Base-by-base conservation (phyloP, 1,140 invertebrate genomes). In the Frieseomelitta varia region DNA sequence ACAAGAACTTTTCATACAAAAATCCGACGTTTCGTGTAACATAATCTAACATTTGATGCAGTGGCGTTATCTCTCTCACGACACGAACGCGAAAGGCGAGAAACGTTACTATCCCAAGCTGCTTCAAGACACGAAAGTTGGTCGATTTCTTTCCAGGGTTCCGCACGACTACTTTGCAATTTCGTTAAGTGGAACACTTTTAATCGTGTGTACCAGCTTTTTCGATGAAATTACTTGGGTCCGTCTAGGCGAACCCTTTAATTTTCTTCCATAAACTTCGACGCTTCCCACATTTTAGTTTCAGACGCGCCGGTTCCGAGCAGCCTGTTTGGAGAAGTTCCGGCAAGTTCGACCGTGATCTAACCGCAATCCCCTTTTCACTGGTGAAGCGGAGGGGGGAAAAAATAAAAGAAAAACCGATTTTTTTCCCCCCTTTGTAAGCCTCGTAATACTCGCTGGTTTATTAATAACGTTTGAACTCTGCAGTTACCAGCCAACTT, bases 211-310 rank as follows among this genome's bases (percentile, higher is more conserved):
- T 34, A 27, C 77, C n/a, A 74, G 47, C 14, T 79, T 68, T 77
- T 73, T 81, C 69, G 68, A 85, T 78, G 65, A 80, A 88, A 88
- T 88, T 87, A 79, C 79, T 81, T 34, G 73, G 39, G 14, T 56
- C 56, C 56, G 63, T 65, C 61, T 67, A 69, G 53, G 53, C 34
- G 53, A 74, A 81, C 63, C 68, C 79, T 88, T 88, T 82, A 88
- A 88, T 88, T 85, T 85, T 88, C 79, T 67, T 75, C n/a, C 75
- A 87, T 87, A 87, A 85, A 88, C 75, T 88, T 88, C 80, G 71
- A 72, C 73, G 68, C 63, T 74, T 56, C 30, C 30, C 75, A 71
- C 82, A 76, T 87, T 88, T 87, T 80, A 88, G 87, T 88, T 63
- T 85, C 58, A 65, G 34, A 47, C 83, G 27, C 51, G 61, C 27